phyloP scores from a whole-genome alignment of 2,888 invertebrate species.

The Philopedon plagiatum region DNA sequence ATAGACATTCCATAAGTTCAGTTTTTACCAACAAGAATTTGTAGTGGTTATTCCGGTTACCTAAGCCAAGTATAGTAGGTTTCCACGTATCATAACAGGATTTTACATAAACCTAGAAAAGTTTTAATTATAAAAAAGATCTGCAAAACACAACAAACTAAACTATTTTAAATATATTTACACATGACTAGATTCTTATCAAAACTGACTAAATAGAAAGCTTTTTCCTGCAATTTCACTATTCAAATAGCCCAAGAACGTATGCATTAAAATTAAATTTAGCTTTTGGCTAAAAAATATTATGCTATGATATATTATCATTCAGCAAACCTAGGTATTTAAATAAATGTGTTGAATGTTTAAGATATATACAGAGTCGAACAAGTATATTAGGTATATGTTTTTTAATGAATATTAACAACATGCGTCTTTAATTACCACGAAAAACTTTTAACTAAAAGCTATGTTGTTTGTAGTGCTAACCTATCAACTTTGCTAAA shows the following conservation, averaged over 20 bases:
- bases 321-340: not conserved
- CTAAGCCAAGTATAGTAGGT: not conserved
- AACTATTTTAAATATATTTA: not conserved
- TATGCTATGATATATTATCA: not conserved
- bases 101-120: not conserved
- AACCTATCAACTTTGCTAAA: no score
- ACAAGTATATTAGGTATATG: no score
- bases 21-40: not conserved
- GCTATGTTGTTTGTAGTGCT: no score
- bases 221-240: constrained; percentile 3
- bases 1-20: constrained; percentile 5
- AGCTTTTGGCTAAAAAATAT: not conserved
- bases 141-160: not conserved
- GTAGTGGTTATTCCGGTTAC: not conserved
- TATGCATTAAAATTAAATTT: not conserved
- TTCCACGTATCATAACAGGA: not conserved
- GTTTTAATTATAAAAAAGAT: not conserved
- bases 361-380: no score
- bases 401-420: no score
- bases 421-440: no score
- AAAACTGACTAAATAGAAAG: not conserved
- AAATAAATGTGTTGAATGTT: not conserved
- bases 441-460: no score
- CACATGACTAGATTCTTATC: not conserved
- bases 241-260: not conserved